Conservation (phyloP, 2,888 invertebrate species). For the Chymomyza procnemis region DNA sequence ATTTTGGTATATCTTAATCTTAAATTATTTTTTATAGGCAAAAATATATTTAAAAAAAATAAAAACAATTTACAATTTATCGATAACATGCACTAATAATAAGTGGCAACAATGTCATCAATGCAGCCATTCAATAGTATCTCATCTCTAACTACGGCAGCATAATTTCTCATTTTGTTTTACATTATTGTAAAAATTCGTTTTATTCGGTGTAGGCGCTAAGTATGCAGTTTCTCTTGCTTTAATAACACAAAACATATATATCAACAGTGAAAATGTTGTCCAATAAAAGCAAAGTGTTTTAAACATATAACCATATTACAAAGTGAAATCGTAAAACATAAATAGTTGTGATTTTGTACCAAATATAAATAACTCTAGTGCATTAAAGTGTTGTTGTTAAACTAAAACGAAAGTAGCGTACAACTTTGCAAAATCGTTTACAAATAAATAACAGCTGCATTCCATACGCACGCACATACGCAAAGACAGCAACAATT, state of each 20-base stretch:
- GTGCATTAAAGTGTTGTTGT: not conserved
- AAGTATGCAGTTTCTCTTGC: not conserved
- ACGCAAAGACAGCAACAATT: slow-evolving; percentile 24
- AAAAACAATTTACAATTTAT: not conserved
- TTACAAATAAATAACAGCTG: slow-evolving; percentile 38
- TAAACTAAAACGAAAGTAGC: not conserved
- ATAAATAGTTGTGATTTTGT: not conserved
- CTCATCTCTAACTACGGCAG: not conserved
- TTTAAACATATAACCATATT: not conserved
- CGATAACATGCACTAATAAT: not conserved
- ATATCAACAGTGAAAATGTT: not conserved
- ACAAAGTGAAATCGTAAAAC: not conserved
- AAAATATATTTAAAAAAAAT: not conserved
- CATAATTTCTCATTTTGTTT: not conserved
- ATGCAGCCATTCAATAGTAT: not conserved
- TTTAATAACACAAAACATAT: not conserved
- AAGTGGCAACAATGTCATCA: not conserved
- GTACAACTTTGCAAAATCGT: not conserved
- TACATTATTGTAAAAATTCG: not conserved
- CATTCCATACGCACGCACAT: not conserved
- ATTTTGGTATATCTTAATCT: not conserved
- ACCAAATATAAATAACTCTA: not conserved
- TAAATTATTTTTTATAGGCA: not conserved
- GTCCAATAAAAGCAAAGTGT: not conserved
- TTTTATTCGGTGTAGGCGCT: not conserved